Evolutionary conservation across 2,113 vertebrate genomes (phyloP), one percentile per base, ranked within the genome.

Genomic region (Pycnonotus jocosus): DNA sequence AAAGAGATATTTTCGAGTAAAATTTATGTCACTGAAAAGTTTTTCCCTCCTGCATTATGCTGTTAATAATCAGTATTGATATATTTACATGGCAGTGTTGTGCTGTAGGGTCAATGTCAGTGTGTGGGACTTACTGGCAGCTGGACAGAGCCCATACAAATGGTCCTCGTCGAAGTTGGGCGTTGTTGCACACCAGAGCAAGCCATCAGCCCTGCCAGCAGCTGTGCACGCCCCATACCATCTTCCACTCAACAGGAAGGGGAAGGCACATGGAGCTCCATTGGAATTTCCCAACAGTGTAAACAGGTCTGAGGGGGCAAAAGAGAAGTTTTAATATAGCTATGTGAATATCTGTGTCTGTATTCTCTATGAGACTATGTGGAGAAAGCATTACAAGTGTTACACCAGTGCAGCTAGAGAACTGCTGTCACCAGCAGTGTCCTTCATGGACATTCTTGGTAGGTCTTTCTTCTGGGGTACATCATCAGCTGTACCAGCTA

Each of bases 91-190:
- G 65, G 25, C 5, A 20, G 10, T 22, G 25, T 10, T 64, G 23
- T 48, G n/a, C 60, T 84, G 13, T 0, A 58, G 20, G 33, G 42
- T 38, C 19, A 72, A 6, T 25, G 27, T 30, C 71, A 86, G 61
- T 3, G 0, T 56, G 60, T 92, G 76, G 51, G 40, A 96, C 98
- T 98, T 97, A 99, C 99, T 93, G 96, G 94, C 97, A 35, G 86
- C 78, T 27, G 99, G 98, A 86, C 99, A 99, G 83, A 98, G 97
- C 44, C 99, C 99, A 95, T 97, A 99, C 42, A 98, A 96, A 37
- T 91, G 97, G 3, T 98, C 95, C 1, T 30, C 12, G 1, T 98
- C 72, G 0, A 99, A 99, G 92, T 98, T 73, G 2, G 93, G 73
- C 0, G 98, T 98, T 8, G 99, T 98, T 27, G 98, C 98, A 81